A percentile compares a stretch with the other conserved stretches of the same genome.
phyloP scores from a whole-genome alignment of 2,888 invertebrate genomes.

The Cylloceria caligata region DNA sequence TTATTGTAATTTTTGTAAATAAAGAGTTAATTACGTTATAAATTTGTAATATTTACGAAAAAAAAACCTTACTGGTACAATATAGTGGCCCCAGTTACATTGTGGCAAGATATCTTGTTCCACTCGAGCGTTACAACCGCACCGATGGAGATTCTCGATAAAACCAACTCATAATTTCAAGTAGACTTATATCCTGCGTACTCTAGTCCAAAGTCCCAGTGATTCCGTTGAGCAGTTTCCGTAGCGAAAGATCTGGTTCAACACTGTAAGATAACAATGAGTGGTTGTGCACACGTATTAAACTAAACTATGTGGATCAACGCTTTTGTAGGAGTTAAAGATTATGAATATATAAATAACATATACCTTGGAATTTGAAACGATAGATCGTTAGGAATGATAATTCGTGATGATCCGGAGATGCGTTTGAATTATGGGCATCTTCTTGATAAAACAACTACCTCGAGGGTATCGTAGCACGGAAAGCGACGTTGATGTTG shows the following conservation, averaged over 20 bases:
- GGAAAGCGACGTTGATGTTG: slow-evolving; percentile 39
- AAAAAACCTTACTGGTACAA: neutral
- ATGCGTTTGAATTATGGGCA: slow-evolving; percentile 38
- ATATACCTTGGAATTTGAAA: neutral
- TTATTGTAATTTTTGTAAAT: slow-evolving; percentile 79
- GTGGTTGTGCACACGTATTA: slow-evolving; percentile 3
- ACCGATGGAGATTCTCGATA: neutral
- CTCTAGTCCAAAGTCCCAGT: neutral
- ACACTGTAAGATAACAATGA: slow-evolving; percentile 23
- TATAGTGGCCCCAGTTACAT: neutral
- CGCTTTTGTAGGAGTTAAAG: slow-evolving; percentile 1
- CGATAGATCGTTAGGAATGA: slow-evolving; percentile 37
- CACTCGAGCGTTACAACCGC: slow-evolving; percentile 18
- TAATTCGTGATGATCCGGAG: slow-evolving; percentile 22
- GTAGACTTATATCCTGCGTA: neutral
- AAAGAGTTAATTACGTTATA: slow-evolving; percentile 67
- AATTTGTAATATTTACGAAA: neutral
- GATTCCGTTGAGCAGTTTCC: slow-evolving; percentile 27
- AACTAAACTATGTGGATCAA: slow-evolving; percentile 50
- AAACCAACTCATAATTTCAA: slow-evolving; percentile 16
- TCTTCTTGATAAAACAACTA: slow-evolving; percentile 49
- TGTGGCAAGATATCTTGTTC: slow-evolving; percentile 21
- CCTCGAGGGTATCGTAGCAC: slow-evolving; percentile 65
- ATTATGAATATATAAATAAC: slow-evolving; percentile 19
- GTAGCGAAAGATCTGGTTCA: slow-evolving; percentile 62